These are phyloP conservation scores for Melanotaenia duboulayi DNA, from an alignment of 2,113 vertebrate genomes.

Conservation along the genomic window DNA sequence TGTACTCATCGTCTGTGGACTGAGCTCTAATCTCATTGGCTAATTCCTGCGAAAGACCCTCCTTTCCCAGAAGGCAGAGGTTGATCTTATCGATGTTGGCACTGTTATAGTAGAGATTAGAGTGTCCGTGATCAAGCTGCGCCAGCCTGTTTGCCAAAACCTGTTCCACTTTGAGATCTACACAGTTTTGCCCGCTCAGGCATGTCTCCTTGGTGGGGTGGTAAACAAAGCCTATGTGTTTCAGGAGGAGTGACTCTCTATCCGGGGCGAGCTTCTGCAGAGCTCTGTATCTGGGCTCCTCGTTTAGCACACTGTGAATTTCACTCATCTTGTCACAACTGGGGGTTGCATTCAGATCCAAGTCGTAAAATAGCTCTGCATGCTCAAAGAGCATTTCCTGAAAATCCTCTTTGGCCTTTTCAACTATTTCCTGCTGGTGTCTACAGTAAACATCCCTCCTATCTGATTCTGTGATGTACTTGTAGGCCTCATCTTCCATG, in stretches of 20 bases:
- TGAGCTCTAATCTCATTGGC: constrained; percentile 97
- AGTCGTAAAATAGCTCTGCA: constrained; percentile 97
- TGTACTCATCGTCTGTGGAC: constrained; percentile 97
- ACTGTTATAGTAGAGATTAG: constrained; percentile 93
- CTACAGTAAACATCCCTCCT: constrained; percentile 94
- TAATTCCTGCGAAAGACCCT: constrained; percentile 95
- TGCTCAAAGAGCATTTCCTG: constrained; percentile 99
- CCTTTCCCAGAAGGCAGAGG: constrained; percentile 95
- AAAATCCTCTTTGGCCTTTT: constrained; percentile 99
- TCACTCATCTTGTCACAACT: constrained; percentile 98
- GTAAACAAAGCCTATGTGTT: constrained; percentile 99
- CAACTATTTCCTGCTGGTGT: constrained; percentile 98
- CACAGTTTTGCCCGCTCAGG: constrained; percentile 95
- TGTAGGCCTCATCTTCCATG: constrained; percentile 97
- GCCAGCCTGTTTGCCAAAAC: constrained; percentile 93
- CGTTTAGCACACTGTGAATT: constrained; percentile 95
- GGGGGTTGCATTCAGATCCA: constrained; percentile 98
- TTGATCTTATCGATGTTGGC: constrained; percentile 97
- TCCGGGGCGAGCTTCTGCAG: constrained; percentile 98
- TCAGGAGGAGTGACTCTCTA: constrained; percentile 96
- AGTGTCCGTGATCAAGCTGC: constrained; percentile 91
- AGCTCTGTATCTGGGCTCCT: constrained; percentile 97
- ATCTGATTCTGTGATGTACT: constrained; percentile 95
- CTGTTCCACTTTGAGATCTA: constrained; percentile 96
- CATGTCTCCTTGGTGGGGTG: constrained; percentile 99